Conservation (phyloP, 2,797 vertebrate genomes). For the Crax fasciolata region DNA sequence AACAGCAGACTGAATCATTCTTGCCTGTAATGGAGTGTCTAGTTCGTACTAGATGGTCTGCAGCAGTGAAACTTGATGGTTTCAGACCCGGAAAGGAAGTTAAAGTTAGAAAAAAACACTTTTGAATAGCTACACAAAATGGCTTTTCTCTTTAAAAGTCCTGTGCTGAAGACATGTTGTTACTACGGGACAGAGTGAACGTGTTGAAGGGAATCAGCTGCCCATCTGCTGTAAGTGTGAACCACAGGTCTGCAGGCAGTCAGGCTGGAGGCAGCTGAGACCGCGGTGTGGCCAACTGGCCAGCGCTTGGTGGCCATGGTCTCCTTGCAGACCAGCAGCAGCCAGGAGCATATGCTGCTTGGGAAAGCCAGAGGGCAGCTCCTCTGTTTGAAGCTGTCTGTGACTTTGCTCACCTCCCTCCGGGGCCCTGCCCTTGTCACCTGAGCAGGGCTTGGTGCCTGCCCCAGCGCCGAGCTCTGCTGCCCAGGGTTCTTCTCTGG, state of each 20-base stretch:
- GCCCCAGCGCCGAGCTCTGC: background rate
- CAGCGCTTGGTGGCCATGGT: background rate
- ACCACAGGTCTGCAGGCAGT: background rate
- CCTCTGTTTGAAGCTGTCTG: background rate
- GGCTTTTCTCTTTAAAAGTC: slow-evolving; percentile 24
- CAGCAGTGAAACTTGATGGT: background rate
- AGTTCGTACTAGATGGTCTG: background rate
- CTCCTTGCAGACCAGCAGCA: background rate
- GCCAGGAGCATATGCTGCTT: background rate
- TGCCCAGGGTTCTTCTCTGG: background rate
- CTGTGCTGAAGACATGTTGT: background rate
- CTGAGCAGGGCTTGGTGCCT: rapidly evolving
- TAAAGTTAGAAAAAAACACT: background rate
- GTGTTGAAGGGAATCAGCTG: background rate
- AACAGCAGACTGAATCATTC: slow-evolving; percentile 13
- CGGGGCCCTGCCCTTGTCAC: background rate
- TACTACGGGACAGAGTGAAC: slow-evolving; percentile 1
- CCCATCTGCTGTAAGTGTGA: background rate
- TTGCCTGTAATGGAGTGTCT: background rate
- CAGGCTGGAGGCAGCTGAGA: background rate
- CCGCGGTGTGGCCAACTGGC: background rate
- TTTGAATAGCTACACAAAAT: slow-evolving; percentile 7
- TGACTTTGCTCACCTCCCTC: background rate
- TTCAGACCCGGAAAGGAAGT: slow-evolving; percentile 19
- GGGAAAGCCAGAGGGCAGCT: background rate